These are phyloP conservation scores for Bedellia somnulentella DNA, from an alignment of 2,888 invertebrate genomes.

Conservation along the genomic window DNA sequence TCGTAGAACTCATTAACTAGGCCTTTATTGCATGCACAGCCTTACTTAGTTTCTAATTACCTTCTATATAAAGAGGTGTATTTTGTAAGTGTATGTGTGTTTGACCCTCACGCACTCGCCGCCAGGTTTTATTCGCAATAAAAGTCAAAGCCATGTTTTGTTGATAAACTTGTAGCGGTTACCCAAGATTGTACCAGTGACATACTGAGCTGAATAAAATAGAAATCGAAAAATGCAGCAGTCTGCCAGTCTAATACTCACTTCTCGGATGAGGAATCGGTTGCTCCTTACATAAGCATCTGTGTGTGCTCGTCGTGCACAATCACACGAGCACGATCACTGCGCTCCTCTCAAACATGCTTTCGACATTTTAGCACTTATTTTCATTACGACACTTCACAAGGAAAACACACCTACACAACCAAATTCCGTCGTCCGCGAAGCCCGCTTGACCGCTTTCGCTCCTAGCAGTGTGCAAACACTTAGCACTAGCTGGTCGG, in stretches of 20 bases:
- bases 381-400: conserved; percentile 50
- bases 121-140: no score
- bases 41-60: no score
- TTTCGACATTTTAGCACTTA: conserved; percentile 53
- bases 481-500: background rate
- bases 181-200: no score
- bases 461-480: conserved; percentile 14
- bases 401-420: conserved; percentile 39
- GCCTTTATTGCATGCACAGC: no score
- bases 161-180: no score
- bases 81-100: no score
- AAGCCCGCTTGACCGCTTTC: conserved; percentile 37
- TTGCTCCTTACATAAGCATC: conserved; percentile 48
- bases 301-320: conserved; percentile 37
- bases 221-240: background rate
- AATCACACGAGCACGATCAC: conserved; percentile 35
- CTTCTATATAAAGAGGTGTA: no score
- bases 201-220: background rate
- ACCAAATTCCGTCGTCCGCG: conserved; percentile 31
- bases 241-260: conserved; percentile 19
- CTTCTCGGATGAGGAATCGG: conserved; percentile 31
- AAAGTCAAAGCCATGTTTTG: no score
- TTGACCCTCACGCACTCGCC: no score
- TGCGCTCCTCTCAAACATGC: conserved; percentile 42
- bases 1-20: no score